Percentiles rank a stretch among this genome's conserved stretches.
These are phyloP conservation scores for Mesorhabditis sp. DNA, from an alignment of 2,888 invertebrate species.

Conservation along the genomic window DNA sequence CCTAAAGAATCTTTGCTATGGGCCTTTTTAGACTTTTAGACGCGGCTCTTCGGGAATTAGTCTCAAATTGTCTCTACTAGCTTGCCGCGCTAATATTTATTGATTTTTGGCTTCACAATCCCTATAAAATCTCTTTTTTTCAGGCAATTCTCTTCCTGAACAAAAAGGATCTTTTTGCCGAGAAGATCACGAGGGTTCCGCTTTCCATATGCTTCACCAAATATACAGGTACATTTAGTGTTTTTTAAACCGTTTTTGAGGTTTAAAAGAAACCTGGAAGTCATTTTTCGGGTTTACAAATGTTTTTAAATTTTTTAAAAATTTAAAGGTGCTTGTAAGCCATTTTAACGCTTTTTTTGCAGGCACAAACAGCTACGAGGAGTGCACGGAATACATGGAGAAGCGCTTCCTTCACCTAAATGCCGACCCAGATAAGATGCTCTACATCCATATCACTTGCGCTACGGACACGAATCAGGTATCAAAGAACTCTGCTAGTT, in stretches of 20 bases:
- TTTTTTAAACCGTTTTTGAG: background rate
- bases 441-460: constrained; percentile 25
- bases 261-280: background rate
- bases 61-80: too few relatives aligned
- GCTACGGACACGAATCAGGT: constrained; percentile 17
- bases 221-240: constrained; percentile 16
- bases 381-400: constrained; percentile 19
- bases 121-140: constrained; percentile 1
- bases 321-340: background rate
- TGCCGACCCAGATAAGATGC: constrained; percentile 19
- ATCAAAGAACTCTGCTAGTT: background rate
- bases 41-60: too few relatives aligned
- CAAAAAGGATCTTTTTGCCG: constrained; percentile 29
- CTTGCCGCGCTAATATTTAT: too few relatives aligned
- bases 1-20: too few relatives aligned
- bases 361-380: constrained; percentile 16
- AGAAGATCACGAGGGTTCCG: constrained; percentile 21
- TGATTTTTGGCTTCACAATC: background rate
- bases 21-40: too few relatives aligned
- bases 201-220: constrained; percentile 21
- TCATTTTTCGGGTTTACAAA: background rate
- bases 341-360: constrained; percentile 9
- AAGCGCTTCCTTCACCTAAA: constrained; percentile 20
- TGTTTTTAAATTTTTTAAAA: background rate
- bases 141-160: constrained; percentile 32